Conservation (phyloP, 2,888 invertebrate species). For the Trissoscelio sp. region DNA sequence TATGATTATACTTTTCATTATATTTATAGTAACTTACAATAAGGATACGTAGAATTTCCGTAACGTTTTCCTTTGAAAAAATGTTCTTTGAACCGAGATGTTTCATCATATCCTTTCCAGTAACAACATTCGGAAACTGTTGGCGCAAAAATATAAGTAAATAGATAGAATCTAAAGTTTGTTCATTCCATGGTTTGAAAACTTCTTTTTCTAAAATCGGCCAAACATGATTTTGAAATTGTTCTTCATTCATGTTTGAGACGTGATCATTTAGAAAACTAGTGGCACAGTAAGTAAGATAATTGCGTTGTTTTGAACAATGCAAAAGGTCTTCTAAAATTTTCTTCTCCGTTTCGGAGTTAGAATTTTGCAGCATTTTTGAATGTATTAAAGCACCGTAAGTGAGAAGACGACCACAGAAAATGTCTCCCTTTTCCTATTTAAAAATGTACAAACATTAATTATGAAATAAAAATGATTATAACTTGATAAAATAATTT, state of each 20-base stretch:
- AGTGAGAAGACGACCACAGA: conserved; percentile 88
- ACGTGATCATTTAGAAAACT: conserved; percentile 87
- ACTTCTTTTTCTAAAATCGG: conserved; percentile 86
- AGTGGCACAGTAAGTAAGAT: conserved; percentile 86
- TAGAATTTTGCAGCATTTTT: conserved; percentile 84
- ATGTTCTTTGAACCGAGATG: conserved; percentile 85
- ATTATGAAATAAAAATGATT: conserved; percentile 7
- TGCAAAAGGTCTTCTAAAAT: conserved; percentile 84
- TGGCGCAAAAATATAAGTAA: conserved; percentile 84
- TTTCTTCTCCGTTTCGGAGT: conserved; percentile 84
- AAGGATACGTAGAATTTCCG: conserved; percentile 86
- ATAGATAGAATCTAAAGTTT: conserved; percentile 87
- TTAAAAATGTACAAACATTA: conserved; percentile 67
- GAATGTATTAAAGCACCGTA: conserved; percentile 89
- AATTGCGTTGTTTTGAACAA: conserved; percentile 87
- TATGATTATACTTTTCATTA: neutral
- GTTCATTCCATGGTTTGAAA: conserved; percentile 87
- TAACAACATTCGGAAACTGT: conserved; percentile 84
- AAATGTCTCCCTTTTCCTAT: conserved; percentile 90
- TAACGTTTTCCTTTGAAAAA: conserved; percentile 85
- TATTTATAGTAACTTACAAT: conserved; percentile 84
- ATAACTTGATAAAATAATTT: no score
- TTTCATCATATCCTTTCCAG: conserved; percentile 85
- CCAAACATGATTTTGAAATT: conserved; percentile 86
- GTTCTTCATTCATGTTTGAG: conserved; percentile 84